Base-by-base conservation (phyloP, 2,888 invertebrate species). In the Geophilus truncorum region DNA sequence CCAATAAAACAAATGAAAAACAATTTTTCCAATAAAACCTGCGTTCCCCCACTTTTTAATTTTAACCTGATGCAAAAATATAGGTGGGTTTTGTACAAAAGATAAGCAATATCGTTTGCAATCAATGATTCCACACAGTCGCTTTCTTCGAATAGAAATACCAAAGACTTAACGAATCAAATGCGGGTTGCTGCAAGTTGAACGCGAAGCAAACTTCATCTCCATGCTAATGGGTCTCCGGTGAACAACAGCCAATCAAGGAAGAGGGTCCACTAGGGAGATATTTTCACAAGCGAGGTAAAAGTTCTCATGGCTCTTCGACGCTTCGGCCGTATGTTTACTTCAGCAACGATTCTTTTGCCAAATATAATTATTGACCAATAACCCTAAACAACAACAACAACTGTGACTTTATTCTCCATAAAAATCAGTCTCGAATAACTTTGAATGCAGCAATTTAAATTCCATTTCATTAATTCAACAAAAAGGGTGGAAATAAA, bases 251-350 rank as follows among this genome's bases (percentile, higher is more conserved):
- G 62, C 62, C 62, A 62, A 62, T 62, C 62, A 62, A 62, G 62
- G 25, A 62, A 62, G 62, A 62, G 25, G 62, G 62, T 62, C 62
- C 62, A 62, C 62, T 62, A 28, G 62, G 62, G 62, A 62, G 62
- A 62, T 62, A 62, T 62, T 62, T 62, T 62, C 62, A 62, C 62
- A 62, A 62, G 62, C 62, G 62, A 62, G 62, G 62, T 62, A 62
- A 62, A 62, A 62, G 62, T 62, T 62, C 62, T 62, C 62, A 62
- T 25, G 62, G 62, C 62, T 62, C 62, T 62, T 62, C 62, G 62
- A 62, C 25, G 62, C 9, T 62, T 62, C 62, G 62, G 62, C 62
- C 62, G 28, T 28, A 62, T 62, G 62, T 62, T 62, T 62, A 62
- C 62, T 62, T 28, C 62, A 62, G 15, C 32, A 45, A 62, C 21